Evolutionary conservation across 2,888 invertebrate species (phyloP).

Genomic region (Papilio protenor): DNA sequence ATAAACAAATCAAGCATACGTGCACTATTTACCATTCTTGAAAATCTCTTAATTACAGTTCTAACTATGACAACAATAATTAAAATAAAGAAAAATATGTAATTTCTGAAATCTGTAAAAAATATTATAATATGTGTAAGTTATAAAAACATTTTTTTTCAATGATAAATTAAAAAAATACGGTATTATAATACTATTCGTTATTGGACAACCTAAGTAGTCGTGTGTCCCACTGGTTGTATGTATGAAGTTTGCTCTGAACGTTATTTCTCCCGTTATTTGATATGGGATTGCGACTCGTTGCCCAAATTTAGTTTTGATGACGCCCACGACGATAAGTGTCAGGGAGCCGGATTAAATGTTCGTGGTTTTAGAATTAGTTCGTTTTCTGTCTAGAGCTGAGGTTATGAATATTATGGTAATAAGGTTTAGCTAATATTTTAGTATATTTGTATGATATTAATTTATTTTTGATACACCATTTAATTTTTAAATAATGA

Average conservation of each 20-base stretch:
- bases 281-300: constrained; percentile 76
- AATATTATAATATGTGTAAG: too few species aligned
- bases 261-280: constrained; percentile 76
- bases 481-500: not conserved
- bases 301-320: constrained; percentile 74
- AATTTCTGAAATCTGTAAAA: too few species aligned
- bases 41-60: too few species aligned
- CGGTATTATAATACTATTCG: not conserved
- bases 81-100: too few species aligned
- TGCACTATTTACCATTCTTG: too few species aligned
- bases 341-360: constrained; percentile 60
- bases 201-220: not conserved
- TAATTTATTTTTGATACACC: not conserved
- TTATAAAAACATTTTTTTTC: too few species aligned
- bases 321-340: constrained; percentile 66
- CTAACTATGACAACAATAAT: too few species aligned
- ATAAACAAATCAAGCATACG: too few species aligned
- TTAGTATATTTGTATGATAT: constrained; percentile 1
- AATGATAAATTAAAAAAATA: too few species aligned
- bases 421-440: constrained; percentile 22
- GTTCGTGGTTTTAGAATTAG: constrained; percentile 51
- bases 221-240: constrained; percentile 53
- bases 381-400: constrained; percentile 35
- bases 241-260: constrained; percentile 70
- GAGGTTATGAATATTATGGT: constrained; percentile 30